These are phyloP conservation scores for Amphilophus citrinellus DNA, from an alignment of 2,113 vertebrate genomes.

Conservation along the genomic window DNA sequence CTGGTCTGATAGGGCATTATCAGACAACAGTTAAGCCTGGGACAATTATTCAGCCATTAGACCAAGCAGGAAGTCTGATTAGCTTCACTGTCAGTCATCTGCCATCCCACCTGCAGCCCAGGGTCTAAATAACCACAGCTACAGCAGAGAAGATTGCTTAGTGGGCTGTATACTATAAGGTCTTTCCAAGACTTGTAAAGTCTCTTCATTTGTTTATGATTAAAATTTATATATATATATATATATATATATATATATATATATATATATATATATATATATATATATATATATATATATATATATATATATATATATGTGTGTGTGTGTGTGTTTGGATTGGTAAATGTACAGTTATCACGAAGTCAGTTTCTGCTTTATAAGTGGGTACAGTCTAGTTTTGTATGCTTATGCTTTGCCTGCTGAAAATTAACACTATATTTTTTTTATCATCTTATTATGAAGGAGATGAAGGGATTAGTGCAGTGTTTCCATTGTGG, in stretches of 20 bases:
- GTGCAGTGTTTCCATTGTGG: background rate
- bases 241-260: too few species aligned
- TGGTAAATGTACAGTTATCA: background rate
- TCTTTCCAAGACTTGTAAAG: background rate
- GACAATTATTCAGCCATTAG: conserved; percentile 73
- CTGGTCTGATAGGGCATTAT: conserved; percentile 57
- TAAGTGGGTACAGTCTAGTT: background rate
- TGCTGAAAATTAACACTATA: background rate
- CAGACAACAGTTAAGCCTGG: conserved; percentile 46
- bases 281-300: background rate
- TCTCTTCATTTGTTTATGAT: background rate
- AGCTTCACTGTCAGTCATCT: conserved; percentile 63
- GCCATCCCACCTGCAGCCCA: conserved; percentile 59
- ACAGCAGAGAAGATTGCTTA: background rate
- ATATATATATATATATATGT: background rate
- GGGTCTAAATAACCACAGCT: conserved; percentile 30
- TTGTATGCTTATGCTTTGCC: background rate
- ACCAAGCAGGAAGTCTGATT: conserved; percentile 62
- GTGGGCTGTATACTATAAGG: background rate
- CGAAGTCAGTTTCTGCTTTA: background rate
- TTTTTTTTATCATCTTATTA: background rate
- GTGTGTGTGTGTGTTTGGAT: background rate
- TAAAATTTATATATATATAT: background rate
- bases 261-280: background rate
- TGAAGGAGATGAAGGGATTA: background rate